Base-by-base conservation (phyloP, 2,888 invertebrate species). In the Argyresthia albistria region DNA sequence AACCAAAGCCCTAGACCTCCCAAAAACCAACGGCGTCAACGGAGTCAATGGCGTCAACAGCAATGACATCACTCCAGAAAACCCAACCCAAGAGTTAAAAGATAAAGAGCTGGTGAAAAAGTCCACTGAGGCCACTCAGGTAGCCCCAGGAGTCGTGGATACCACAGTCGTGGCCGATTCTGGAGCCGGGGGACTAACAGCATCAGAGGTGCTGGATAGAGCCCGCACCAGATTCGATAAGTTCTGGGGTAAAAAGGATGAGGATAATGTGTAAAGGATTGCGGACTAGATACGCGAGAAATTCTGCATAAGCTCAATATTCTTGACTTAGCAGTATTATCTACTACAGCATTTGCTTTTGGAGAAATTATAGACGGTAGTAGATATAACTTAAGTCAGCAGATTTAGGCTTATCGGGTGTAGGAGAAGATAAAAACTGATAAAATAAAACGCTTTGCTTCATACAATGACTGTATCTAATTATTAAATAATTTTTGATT, bases 161-260 rank as follows among this genome's bases (percentile, higher is more conserved):
- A 90, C 81, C 0, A 82, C 83, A 15, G 81, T 88, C 6, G 84
- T 87, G 15, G 89, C 87, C 42, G 89, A 89, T 42, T 6, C 25
- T 25, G 60, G 80, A 37, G 64, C 68, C 49, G 87, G 86, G n/a
- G 88, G 89, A 1, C 83, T 91, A 46, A 86, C 90, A 50, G 92
- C 93, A 42, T 89, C 92, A 53, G 94, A 94, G 70, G 93, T 94
- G 57, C 86, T 95, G 59, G 94, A 95, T 72, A 91, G 92, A 73
- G 95, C 95, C 64, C 92, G 94, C 63, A 93, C 92, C 75, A 92
- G 94, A 64, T 95, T 95, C 72, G 95, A 95, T 78, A 92, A 93
- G 69, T 95, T 95, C 78, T 95, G 95, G 95, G 93, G 93, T 59
- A 92, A 92, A 66, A 90, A 88, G 64, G 91, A 90, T 64, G 90